These are phyloP conservation scores for Neotoxoptera formosana DNA, from an alignment of 1,140 invertebrate species.

Conservation along the genomic window DNA sequence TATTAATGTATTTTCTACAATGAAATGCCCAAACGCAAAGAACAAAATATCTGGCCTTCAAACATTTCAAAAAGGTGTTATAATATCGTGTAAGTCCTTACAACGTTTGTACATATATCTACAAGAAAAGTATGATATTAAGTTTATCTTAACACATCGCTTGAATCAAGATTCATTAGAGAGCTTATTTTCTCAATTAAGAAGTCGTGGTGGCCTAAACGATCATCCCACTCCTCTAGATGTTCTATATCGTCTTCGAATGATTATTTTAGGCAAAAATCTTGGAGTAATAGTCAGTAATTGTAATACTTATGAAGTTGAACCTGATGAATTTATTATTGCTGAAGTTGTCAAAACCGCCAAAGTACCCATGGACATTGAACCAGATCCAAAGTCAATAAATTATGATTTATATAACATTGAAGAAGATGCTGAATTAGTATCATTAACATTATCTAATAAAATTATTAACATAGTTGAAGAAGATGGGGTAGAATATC, in stretches of 20 bases:
- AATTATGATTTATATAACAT: not conserved
- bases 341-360: not conserved
- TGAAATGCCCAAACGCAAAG: not conserved
- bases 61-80: constrained; percentile 1
- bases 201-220: not conserved
- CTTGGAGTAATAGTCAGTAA: not conserved
- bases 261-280: not conserved
- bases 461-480: not conserved
- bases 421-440: not conserved
- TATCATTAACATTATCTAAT: not conserved
- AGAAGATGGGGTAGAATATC: no score
- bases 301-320: not conserved
- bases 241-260: not conserved
- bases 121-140: not conserved
- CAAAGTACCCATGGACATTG: not conserved
- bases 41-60: not conserved
- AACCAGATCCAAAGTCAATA: not conserved
- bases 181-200: not conserved
- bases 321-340: not conserved
- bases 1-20: not conserved
- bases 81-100: not conserved
- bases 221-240: not conserved
- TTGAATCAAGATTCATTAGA: not conserved
- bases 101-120: not conserved
- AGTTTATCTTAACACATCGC: not conserved